Percentiles rank a stretch among this genome's conserved stretches.
These are phyloP conservation scores for Polydrusus tereticollis DNA, from an alignment of 2,888 invertebrate genomes.

Conservation along the genomic window DNA sequence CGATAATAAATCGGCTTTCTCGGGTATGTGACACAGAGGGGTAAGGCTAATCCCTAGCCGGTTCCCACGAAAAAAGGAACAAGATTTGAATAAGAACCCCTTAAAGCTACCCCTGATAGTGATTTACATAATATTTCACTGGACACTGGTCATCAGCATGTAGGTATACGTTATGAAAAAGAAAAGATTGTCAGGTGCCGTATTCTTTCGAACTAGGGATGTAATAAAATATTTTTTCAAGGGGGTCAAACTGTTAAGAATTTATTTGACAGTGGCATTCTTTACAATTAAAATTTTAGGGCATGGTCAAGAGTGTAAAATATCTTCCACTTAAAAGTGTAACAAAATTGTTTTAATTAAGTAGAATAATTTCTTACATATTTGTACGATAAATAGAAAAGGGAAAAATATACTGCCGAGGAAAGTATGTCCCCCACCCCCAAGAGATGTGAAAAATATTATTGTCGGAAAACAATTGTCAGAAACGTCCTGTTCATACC, in stretches of 20 bases:
- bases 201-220: slow-evolving; percentile 29
- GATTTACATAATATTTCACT: slow-evolving; percentile 63
- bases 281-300: slow-evolving; percentile 12
- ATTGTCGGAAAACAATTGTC: too few species aligned
- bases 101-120: slow-evolving; percentile 56
- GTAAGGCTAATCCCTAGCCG: slow-evolving; percentile 51
- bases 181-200: slow-evolving; percentile 46
- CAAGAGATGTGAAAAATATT: too few species aligned
- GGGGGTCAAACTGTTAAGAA: slow-evolving; percentile 29
- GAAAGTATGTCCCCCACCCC: too few species aligned
- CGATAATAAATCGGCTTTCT: slow-evolving; percentile 54
- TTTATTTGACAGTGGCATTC: slow-evolving; percentile 29
- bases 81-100: slow-evolving; percentile 61
- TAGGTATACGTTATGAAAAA: slow-evolving; percentile 52
- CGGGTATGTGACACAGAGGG: slow-evolving; percentile 49
- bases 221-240: slow-evolving; percentile 44
- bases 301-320: not conserved
- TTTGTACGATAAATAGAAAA: too few species aligned
- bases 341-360: too few species aligned
- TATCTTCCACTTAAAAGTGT: too few species aligned
- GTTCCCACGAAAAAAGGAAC: slow-evolving; percentile 62
- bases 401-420: too few species aligned
- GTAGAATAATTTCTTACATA: too few species aligned
- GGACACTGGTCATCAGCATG: slow-evolving; percentile 63
- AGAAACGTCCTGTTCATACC: too few species aligned